Evolutionary conservation across 2,113 vertebrate genomes (phyloP).

Genomic region (Procavia capensis): DNA sequence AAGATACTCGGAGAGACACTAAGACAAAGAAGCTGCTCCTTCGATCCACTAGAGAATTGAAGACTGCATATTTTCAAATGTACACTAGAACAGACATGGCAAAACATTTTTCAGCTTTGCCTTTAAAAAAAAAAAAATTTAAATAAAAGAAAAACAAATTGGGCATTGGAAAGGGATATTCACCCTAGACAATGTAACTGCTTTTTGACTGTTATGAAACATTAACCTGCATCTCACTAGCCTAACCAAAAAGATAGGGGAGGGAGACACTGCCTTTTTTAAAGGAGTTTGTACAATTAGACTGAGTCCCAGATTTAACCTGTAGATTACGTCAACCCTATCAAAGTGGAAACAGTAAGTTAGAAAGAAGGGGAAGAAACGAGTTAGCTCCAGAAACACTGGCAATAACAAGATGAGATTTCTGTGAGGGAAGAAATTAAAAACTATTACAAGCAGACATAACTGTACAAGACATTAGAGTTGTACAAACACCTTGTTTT

Average conservation of each 20-base stretch:
- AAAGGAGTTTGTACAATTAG: background rate
- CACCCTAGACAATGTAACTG: background rate
- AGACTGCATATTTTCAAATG: slow-evolving; percentile 94
- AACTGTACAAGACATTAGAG: slow-evolving; percentile 2
- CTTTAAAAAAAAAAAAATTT: too few relatives aligned
- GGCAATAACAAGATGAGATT: background rate
- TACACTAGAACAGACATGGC: slow-evolving; percentile 31
- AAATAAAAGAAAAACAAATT: slow-evolving; percentile 36
- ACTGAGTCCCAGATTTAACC: background rate
- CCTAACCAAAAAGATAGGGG: slow-evolving; percentile 17
- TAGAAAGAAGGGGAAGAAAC: background rate
- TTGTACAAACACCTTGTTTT: background rate
- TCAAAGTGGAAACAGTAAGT: slow-evolving; percentile 35
- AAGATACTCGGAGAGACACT: slow-evolving; percentile 97
- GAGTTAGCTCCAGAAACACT: background rate
- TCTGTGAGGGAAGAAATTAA: slow-evolving; percentile 13
- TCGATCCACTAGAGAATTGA: slow-evolving; percentile 94
- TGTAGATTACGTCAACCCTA: background rate
- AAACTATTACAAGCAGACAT: background rate
- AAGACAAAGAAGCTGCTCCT: slow-evolving; percentile 98
- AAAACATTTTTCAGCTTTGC: background rate
- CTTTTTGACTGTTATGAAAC: background rate
- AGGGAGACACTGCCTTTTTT: background rate
- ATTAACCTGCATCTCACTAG: background rate
- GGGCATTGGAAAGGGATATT: background rate